Base-by-base conservation (phyloP, 2,888 invertebrate species). In the Phyllotreta cruciferae region DNA sequence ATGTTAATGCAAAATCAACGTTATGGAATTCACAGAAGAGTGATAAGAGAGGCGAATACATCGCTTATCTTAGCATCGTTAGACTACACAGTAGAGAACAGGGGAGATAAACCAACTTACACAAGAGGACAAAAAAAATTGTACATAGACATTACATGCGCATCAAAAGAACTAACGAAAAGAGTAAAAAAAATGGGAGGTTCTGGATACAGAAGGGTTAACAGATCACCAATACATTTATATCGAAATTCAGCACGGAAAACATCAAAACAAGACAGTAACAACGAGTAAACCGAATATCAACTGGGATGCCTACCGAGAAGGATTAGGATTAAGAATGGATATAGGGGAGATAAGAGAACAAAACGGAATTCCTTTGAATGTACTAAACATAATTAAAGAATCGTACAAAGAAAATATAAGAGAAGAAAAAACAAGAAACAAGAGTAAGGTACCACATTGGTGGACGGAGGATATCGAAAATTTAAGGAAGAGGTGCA, bases 1-100 rank as follows among this genome's bases (percentile, higher is more conserved):
- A 66, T 11, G 14, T 63, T 3, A 55, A 66, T n/a, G 60, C 60
- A 0, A 63, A 66, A 34, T 49, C 63, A 0, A 10, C 45, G 1
- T 34, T 38, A 39, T 63, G 60, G 60, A 50, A 54, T 3, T 58
- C 66, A 7, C 41, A 55, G 7, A 7, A 8, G 6, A 10, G n/a
- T 6, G 60, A 66, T 9, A 38, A 5, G 0, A 58, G 56, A 11
- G 60, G 60, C 6, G 56, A 58, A 3, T 41, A 49, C 13, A n/a
- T 50, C 9, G n/a, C 11, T 1, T 56, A 66, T n/a, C 49, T 5
- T 62, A 8, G 37, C 53, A 5, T 13, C 38, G 14, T 7, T 52
- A 9, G 39, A 64, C n/a, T 9, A 49, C n/a, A 47, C 42, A 35
- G 14, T 36, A 4, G 9, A 11, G 2, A 58, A 57, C 9, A 57